Base-by-base conservation (phyloP, 2,113 vertebrate genomes). In the Chionomys nivalis region DNA sequence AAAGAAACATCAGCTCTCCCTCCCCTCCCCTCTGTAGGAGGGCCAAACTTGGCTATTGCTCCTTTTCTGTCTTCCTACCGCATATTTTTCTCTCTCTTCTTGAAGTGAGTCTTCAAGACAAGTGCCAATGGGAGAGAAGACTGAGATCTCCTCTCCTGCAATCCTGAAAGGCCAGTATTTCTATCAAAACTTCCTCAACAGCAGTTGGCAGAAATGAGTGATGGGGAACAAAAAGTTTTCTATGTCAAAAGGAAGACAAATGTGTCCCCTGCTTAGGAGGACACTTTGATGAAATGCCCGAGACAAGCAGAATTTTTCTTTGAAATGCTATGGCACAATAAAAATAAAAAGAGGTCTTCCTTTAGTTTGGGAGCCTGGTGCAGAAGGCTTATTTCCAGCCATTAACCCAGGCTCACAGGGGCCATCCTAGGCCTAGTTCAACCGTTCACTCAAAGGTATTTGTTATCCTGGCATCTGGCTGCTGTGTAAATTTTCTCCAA, bases 161-260 rank as follows among this genome's bases (percentile, higher is more conserved):
- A 89, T 79, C 82, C 78, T 72, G 2, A 93, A 90, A 61, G 83
- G 75, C 77, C 77, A 44, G 63, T 33, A 79, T 58, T 91, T 61
- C 89, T 83, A 83, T 65, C 95, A 85, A 93, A 96, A 79, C 65
- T 73, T 87, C 65, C 87, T 89, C 36, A 90, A 95, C 85, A 97
- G 90, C 70, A 52, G 58, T 9, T 82, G 93, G 72, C 92, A 94
- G 47, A 47, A 47, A 52, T 44, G 89, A 97, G 39, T 95, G 94
- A 98, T 90, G 33, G 73, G 70, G 36, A 91, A 65, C 75, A 91
- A 87, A 96, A 94, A 49, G 93, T 21, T 39, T 93, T 68, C 66
- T 85, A 0, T 93, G 89, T 97, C 96, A 96, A 96, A 95, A 83
- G 73, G 92, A 96, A 97, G 95, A 97, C 79, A 94, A 95, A 97